Percentiles rank a stretch among this genome's conserved stretches.
Evolutionary conservation across 1,140 invertebrate species (phyloP).

Genomic region (Acromyrmex charruanus): DNA sequence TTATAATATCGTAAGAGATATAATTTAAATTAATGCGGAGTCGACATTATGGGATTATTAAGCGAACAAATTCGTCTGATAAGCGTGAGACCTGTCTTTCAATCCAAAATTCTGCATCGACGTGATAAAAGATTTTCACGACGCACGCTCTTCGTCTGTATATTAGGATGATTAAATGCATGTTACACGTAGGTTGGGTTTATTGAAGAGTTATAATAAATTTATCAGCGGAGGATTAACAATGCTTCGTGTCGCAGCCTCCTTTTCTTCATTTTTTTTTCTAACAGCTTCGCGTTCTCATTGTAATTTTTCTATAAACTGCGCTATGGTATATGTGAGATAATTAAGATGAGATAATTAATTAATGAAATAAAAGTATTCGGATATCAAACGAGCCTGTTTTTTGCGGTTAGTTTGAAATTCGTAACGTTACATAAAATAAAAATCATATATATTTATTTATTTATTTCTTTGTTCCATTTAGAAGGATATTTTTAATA

Average conservation of each 20-base stretch:
- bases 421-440: conserved; percentile 25
- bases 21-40: conserved; percentile 60
- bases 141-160: conserved; percentile 56
- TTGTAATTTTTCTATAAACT: conserved; percentile 73
- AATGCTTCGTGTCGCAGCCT: conserved; percentile 35
- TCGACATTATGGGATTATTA: conserved; percentile 71
- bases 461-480: conserved; percentile 38
- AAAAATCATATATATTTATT: conserved; percentile 47
- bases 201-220: conserved; percentile 75
- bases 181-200: conserved; percentile 68
- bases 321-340: conserved; percentile 63
- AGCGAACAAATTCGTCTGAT: conserved; percentile 64
- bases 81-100: conserved; percentile 2
- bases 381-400: conserved; percentile 50
- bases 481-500: background rate
- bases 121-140: conserved; percentile 53
- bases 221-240: conserved; percentile 58
- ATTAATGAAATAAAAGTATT: conserved; percentile 69
- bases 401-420: conserved; percentile 26
- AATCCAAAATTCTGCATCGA: conserved; percentile 61
- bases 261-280: conserved; percentile 42
- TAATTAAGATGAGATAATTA: conserved; percentile 62
- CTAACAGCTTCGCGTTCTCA: conserved; percentile 57
- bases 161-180: conserved; percentile 62
- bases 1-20: conserved; percentile 71